These are phyloP conservation scores for Ianthella basta DNA, from an alignment of 37 sponge, comb jelly and placozoan genomes.

Conservation along the genomic window DNA sequence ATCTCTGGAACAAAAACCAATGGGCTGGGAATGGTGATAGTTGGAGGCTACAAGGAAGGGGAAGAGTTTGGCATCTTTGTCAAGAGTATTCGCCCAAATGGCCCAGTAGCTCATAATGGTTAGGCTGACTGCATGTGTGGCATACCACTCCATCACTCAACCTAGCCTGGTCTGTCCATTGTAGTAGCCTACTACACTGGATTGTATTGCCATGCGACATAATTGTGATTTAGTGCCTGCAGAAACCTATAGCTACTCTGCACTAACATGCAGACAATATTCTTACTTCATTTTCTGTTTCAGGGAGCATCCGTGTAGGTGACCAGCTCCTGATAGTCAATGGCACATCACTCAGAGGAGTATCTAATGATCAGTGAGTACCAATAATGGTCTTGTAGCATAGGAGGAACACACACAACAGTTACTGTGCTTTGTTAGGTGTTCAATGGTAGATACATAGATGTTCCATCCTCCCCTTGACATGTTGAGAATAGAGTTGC, in stretches of 20 bases:
- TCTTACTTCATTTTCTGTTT: not conserved
- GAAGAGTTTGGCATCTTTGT: conserved; percentile 69
- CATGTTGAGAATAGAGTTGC: no score
- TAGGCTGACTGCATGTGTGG: not conserved
- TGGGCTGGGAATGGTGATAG: conserved; percentile 34
- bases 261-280: no score
- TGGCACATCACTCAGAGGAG: conserved; percentile 58
- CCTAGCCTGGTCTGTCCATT: not conserved
- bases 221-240: no score
- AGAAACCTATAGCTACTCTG: no score
- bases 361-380: conserved; percentile 66
- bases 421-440: not conserved
- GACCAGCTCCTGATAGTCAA: conserved; percentile 74
- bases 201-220: no score
- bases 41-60: conserved; percentile 26
- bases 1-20: conserved; percentile 1
- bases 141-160: not conserved
- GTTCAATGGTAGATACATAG: no score
- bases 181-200: no score
- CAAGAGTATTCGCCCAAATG: conserved; percentile 44
- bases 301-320: conserved; percentile 66
- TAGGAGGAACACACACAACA: no score
- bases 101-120: conserved; percentile 67
- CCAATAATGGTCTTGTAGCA: no score
- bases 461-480: no score